Percentiles rank a stretch among this genome's conserved stretches.
Evolutionary conservation across 2,113 vertebrate genomes (phyloP).

Genomic region (Epinephelus cyanopodus): DNA sequence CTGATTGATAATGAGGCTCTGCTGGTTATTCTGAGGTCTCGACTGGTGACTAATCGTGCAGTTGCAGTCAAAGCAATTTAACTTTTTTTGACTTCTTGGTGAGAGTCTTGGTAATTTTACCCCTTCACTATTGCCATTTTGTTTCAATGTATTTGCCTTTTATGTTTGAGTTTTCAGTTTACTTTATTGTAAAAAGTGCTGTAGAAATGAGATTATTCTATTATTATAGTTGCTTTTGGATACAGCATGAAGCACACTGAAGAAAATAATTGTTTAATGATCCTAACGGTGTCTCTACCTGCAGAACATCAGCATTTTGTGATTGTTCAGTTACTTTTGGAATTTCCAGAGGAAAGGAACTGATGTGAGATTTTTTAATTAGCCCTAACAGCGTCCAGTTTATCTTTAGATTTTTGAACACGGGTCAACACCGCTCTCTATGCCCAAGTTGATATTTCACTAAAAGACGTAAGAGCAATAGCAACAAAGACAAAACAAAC

Average conservation of each 20-base stretch:
- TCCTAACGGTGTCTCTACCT: background rate
- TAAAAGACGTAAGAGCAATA: background rate
- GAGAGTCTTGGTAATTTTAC: background rate
- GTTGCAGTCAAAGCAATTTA: background rate
- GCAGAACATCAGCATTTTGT: background rate
- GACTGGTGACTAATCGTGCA: background rate
- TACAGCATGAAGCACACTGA: background rate
- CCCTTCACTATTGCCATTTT: background rate
- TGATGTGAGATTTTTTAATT: background rate
- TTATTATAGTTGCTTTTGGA: background rate
- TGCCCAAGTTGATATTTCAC: background rate
- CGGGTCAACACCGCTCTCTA: background rate
- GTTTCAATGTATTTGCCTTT: background rate
- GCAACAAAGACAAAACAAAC: conserved; percentile 42
- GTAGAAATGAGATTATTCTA: background rate
- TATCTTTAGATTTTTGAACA: background rate
- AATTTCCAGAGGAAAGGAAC: background rate
- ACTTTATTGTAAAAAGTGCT: background rate
- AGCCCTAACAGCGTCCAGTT: background rate
- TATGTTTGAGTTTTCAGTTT: background rate
- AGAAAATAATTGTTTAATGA: background rate
- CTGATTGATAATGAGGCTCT: background rate
- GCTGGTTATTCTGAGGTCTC: background rate
- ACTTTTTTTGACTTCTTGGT: too few species aligned
- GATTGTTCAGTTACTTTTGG: background rate